phyloP scores from a whole-genome alignment of 2,888 invertebrate genomes.

The Caenorhabditis sp. region DNA sequence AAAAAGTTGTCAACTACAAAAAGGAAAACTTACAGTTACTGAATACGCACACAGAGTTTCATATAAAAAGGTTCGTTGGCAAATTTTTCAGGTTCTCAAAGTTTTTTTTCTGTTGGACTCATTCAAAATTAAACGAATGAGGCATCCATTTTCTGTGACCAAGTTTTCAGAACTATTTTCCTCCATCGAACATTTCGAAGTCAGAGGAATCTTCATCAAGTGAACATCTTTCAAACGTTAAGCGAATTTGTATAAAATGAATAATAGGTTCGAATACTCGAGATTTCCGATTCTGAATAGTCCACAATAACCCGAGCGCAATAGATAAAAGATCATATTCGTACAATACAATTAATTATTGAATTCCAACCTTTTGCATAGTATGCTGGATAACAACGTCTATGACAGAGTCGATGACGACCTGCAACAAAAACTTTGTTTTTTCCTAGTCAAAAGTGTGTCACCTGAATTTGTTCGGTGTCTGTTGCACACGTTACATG shows the following conservation, averaged over 20 bases:
- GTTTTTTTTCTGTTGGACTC: too few species aligned
- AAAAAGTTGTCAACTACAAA: too few species aligned
- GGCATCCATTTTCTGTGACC: too few species aligned
- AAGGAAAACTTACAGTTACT: too few species aligned
- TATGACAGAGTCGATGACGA: constrained; percentile 76
- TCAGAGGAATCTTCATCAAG: too few species aligned
- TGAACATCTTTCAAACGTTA: neutral
- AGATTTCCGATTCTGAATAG: neutral
- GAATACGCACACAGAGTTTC: too few species aligned
- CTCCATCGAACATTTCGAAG: too few species aligned
- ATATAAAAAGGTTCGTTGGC: too few species aligned
- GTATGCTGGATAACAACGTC: constrained; percentile 77
- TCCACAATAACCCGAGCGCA: constrained; percentile 6
- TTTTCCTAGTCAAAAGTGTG: neutral
- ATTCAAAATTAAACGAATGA: too few species aligned
- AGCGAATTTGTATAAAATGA: neutral
- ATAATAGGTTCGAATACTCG: neutral
- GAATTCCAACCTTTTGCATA: constrained; percentile 77
- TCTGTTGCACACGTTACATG: constrained; percentile 77
- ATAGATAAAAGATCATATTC: neutral
- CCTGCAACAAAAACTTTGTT: constrained; percentile 56
- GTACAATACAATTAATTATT: constrained; percentile 28
- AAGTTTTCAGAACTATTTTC: too few species aligned
- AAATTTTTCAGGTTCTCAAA: too few species aligned
- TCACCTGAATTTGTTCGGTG: constrained; percentile 75